phyloP scores from a whole-genome alignment of 1,140 invertebrate genomes.

The Magallana gigas region DNA sequence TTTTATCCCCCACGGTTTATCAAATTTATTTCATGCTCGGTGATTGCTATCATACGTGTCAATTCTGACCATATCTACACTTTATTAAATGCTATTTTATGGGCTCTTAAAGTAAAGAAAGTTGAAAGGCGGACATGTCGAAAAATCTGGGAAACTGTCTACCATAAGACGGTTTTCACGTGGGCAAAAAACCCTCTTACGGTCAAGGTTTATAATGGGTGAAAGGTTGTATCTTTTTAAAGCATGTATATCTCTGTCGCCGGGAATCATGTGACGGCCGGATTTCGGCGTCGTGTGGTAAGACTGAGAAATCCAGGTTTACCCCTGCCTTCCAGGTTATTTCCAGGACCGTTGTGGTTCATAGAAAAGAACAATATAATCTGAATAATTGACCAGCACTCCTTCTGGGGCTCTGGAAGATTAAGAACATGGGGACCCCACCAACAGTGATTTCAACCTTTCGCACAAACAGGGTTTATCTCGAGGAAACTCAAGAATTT shows the following conservation, averaged over 20 bases:
- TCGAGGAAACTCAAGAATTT: constrained; percentile 36
- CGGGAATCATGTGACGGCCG: neutral
- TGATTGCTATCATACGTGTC: constrained; percentile 19
- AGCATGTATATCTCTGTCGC: too few relatives aligned
- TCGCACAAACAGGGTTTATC: constrained; percentile 37
- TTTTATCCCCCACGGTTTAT: constrained; percentile 32
- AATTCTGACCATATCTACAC: constrained; percentile 6
- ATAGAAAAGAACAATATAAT: constrained; percentile 29
- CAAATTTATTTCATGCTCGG: constrained; percentile 26
- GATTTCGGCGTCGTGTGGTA: neutral
- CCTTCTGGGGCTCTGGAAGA: constrained; percentile 20
- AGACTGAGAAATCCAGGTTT: neutral
- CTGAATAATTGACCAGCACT: constrained; percentile 30
- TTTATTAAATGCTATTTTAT: constrained; percentile 27
- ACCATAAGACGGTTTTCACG: neutral
- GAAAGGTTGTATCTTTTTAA: too few relatives aligned
- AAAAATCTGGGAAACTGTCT: neutral
- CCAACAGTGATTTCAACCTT: constrained; percentile 30
- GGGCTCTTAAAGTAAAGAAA: neutral
- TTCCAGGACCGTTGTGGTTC: constrained; percentile 12
- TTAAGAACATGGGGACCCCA: constrained; percentile 20
- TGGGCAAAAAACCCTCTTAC: too few relatives aligned
- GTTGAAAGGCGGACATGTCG: neutral
- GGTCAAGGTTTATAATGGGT: too few relatives aligned
- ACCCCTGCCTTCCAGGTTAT: neutral